A percentile compares a stretch with the other conserved stretches of the same genome.
phyloP scores from a whole-genome alignment of 2,888 invertebrate species.

The Pocota personata region DNA sequence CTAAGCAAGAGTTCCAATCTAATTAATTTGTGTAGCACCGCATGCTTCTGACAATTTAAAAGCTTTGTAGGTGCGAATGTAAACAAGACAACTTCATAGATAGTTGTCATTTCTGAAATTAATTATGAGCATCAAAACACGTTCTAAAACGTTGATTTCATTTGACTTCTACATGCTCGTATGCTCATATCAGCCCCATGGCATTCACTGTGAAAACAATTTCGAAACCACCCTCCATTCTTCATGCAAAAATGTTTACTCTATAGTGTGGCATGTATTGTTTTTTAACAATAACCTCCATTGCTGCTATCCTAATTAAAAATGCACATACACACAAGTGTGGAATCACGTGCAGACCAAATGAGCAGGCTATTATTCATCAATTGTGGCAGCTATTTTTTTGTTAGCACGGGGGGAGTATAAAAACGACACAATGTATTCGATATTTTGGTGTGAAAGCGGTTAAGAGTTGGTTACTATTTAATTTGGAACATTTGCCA shows the following conservation, averaged over 20 bases:
- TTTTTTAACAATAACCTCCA: no score
- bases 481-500: conserved; percentile 30
- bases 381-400: neutral
- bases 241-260: neutral
- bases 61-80: no score
- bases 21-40: no score
- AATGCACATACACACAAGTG: neutral
- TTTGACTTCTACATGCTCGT: no score
- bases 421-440: neutral
- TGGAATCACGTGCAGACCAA: neutral
- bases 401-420: neutral
- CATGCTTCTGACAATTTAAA: no score
- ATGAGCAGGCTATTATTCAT: conserved; percentile 3
- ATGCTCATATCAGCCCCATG: no score
- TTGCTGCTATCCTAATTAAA: no score
- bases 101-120: no score
- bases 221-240: neutral
- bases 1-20: no score
- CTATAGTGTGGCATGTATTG: neutral
- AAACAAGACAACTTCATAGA: no score
- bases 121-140: no score
- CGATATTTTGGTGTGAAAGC: conserved; percentile 20
- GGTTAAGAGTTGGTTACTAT: conserved; percentile 25
- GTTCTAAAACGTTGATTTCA: no score
- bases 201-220: neutral